Evolutionary conservation across 2,888 invertebrate genomes (phyloP).

Genomic region (Tiliacea citrago): DNA sequence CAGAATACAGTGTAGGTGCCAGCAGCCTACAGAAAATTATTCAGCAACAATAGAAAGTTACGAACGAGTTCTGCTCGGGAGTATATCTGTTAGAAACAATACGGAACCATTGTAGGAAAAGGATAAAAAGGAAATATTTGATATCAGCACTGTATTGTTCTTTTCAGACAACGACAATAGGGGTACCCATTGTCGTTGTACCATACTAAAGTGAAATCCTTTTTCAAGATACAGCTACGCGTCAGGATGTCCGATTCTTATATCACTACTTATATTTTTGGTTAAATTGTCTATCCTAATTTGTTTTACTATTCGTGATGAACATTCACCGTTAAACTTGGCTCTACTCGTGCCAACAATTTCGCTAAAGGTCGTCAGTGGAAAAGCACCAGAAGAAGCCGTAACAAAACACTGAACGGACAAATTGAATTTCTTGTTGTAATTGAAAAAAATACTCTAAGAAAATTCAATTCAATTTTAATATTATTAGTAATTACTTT

Average conservation of each 20-base stretch:
- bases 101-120: conserved; percentile 23
- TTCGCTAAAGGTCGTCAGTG: conserved; percentile 34
- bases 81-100: conserved; percentile 44
- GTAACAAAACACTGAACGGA: conserved; percentile 40
- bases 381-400: conserved; percentile 49
- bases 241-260: neutral
- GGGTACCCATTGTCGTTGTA: too few relatives aligned
- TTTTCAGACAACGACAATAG: conserved; percentile 19
- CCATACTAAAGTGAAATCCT: neutral
- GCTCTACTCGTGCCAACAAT: conserved; percentile 46
- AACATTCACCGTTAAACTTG: neutral
- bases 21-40: conserved; percentile 26
- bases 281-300: conserved; percentile 10
- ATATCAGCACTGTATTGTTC: conserved; percentile 15
- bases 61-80: conserved; percentile 3
- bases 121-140: conserved; percentile 26
- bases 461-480: conserved; percentile 31
- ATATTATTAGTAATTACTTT: neutral
- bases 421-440: conserved; percentile 38
- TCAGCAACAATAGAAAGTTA: conserved; percentile 46
- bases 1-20: conserved; percentile 10
- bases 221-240: conserved; percentile 3
- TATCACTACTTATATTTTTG: too few relatives aligned
- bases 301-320: conserved; percentile 4
- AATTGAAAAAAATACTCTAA: conserved; percentile 2